These are phyloP conservation scores for Cydia strobilella DNA, from an alignment of 1,140 invertebrate genomes.

Conservation along the genomic window DNA sequence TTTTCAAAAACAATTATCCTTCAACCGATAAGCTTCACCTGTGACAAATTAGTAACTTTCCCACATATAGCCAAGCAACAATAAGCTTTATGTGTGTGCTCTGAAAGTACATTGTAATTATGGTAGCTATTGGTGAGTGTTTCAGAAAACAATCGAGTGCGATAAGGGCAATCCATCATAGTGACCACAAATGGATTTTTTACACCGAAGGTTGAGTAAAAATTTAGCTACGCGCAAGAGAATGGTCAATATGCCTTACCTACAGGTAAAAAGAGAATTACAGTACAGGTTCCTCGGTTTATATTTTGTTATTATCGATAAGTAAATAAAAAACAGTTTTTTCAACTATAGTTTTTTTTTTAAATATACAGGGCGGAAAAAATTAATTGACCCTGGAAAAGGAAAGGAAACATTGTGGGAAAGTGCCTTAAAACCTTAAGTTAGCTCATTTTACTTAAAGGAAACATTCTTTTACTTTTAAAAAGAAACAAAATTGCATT, in stretches of 20 bases:
- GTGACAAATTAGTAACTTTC: conserved; percentile 62
- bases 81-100: neutral
- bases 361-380: too few species aligned
- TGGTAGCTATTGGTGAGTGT: conserved; percentile 33
- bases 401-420: too few species aligned
- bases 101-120: neutral
- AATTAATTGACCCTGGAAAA: too few species aligned
- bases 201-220: conserved; percentile 30
- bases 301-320: too few species aligned
- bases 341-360: too few species aligned
- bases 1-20: conserved; percentile 48
- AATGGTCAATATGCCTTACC: neutral
- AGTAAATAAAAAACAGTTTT: too few species aligned
- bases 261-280: too few species aligned
- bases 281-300: too few species aligned
- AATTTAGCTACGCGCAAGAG: neutral
- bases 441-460: too few species aligned
- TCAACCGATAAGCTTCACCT: conserved; percentile 37
- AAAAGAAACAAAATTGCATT: too few species aligned
- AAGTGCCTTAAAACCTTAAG: too few species aligned
- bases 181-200: conserved; percentile 38
- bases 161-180: conserved; percentile 66
- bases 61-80: neutral
- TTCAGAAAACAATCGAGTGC: conserved; percentile 62
- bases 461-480: too few species aligned